Evolutionary conservation across 2,113 vertebrate genomes (phyloP), one percentile per base, ranked within the genome.

Genomic region (Gymnocephalus cernua): DNA sequence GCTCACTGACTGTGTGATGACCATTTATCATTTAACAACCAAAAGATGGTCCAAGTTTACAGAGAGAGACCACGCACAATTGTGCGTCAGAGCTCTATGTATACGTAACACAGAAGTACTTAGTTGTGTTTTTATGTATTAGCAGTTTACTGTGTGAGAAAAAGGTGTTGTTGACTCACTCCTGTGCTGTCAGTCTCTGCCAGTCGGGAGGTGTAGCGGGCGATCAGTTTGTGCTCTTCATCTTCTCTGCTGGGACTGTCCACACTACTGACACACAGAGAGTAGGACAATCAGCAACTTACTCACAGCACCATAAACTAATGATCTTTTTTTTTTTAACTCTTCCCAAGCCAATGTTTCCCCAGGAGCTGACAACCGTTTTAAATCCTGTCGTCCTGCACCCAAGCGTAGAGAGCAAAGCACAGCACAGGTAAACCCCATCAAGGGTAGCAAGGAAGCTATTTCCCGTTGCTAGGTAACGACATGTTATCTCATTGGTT

Each of bases 171-270:
- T 54, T 3, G 23, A 95, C 98, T 97, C 83, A 99, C 98, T 25
- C 94, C 74, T 45, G 91, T 7, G 23, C 91, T 94, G 21, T 96
- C 95, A 0, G 96, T 96, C 79, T 98, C 97, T 1, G 98, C 97
- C 87, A 99, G 91, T 0, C 97, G 93, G 5, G 97, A 96, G 3
- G 98, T 97, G 57, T 99, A 99, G 35, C 98, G 92, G 64, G 98
- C 96, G 9, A 99, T 99, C 14, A 99, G 95, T 16, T 96, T 91
- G 89, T 99, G 98, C 74, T 99, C 98, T 88, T 99, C 98, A 0
- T 99, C 98, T 75, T 97, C 94, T 64, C 96, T 79, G 90, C 95
- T 94, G 0, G 97, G 97, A 84, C 95, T 97, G 84, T 97, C 97
- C 89, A 94, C 89, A n/a, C 83, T 77, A 3, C 96, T 96, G 92